Conservation (phyloP, 2,797 vertebrate species). For the Melopsittacus undulatus region DNA sequence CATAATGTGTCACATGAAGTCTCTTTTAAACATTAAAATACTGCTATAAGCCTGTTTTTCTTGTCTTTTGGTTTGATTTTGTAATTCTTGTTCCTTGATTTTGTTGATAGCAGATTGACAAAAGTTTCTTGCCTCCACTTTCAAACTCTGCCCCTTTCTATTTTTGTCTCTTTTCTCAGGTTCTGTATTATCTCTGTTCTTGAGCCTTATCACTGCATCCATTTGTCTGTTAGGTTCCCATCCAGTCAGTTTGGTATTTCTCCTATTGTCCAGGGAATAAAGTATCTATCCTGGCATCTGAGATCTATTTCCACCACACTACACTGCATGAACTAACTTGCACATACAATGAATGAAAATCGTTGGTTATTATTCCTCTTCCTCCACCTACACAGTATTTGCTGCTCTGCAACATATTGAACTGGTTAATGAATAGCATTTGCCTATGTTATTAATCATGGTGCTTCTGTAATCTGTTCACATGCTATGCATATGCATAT, state of each 20-base stretch:
- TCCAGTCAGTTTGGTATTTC: not conserved
- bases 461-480: not conserved
- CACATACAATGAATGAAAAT: not conserved
- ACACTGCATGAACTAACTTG: not conserved
- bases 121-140: not conserved
- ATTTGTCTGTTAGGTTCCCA: not conserved
- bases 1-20: not conserved
- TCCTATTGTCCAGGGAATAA: not conserved
- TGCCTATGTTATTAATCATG: not conserved
- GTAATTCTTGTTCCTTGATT: not conserved
- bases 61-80: conserved; percentile 19
- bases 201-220: not conserved
- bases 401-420: not conserved
- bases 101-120: not conserved
- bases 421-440: not conserved
- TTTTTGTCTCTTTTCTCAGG: not conserved
- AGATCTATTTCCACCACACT: not conserved
- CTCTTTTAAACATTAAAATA: conserved; percentile 25
- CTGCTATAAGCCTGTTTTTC: not conserved
- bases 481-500: not conserved
- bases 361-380: not conserved
- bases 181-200: not conserved
- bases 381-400: not conserved
- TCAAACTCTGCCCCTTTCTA: not conserved
- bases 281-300: not conserved